phyloP scores from a whole-genome alignment of 1,140 invertebrate genomes.

The Cyphomyrmex costatus region DNA sequence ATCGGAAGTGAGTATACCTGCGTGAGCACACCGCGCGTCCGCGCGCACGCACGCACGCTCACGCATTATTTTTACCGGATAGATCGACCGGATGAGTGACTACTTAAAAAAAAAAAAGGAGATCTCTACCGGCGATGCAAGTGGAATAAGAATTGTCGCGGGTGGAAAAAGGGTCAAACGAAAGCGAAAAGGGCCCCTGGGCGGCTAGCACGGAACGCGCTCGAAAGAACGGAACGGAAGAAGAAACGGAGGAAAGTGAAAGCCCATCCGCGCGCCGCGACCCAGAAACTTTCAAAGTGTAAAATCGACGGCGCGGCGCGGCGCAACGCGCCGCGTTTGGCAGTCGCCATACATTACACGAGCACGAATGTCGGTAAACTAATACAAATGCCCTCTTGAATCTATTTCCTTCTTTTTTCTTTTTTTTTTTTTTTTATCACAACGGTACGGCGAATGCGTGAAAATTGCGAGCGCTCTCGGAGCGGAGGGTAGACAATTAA shows the following conservation, averaged over 20 bases:
- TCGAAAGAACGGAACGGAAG: conserved; percentile 74
- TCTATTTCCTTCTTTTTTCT: too few relatives aligned
- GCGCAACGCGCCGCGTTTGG: conserved; percentile 53
- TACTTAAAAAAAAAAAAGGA: conserved; percentile 40
- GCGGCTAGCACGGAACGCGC: conserved; percentile 19
- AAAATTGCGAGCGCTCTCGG: background rate
- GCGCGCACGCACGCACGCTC: conserved; percentile 21
- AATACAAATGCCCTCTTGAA: conserved; percentile 31
- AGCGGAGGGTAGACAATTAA: background rate
- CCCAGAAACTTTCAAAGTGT: conserved; percentile 79
- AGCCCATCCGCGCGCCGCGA: conserved; percentile 71
- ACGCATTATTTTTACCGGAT: conserved; percentile 65
- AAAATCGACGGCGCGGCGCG: conserved; percentile 64
- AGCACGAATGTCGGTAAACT: background rate
- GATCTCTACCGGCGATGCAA: conserved; percentile 42
- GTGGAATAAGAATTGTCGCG: conserved; percentile 69
- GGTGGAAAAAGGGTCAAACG: conserved; percentile 62
- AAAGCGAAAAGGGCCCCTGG: conserved; percentile 74
- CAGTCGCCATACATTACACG: conserved; percentile 1
- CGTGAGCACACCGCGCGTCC: background rate
- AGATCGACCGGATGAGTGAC: conserved; percentile 46
- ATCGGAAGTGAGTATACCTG: conserved; percentile 65
- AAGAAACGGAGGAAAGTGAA: conserved; percentile 79
- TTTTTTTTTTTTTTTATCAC: background rate
- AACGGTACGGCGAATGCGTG: background rate